A percentile compares a stretch with the other conserved stretches of the same genome.
These are phyloP conservation scores for Manis crassicaudata DNA, from an alignment of 2,797 vertebrate species.

Conservation along the genomic window DNA sequence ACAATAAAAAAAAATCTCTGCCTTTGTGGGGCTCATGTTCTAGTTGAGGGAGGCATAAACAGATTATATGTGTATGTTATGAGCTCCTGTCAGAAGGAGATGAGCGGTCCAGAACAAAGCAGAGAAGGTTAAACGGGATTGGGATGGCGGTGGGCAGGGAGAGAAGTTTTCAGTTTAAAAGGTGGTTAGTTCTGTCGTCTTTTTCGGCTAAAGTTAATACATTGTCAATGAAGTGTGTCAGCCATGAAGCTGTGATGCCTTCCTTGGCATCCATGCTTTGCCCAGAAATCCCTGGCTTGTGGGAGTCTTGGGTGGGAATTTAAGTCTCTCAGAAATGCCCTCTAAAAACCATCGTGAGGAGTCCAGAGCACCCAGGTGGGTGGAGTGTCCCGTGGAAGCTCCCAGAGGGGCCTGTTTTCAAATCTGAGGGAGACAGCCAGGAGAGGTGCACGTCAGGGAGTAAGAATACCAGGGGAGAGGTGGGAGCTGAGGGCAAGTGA, in stretches of 20 bases:
- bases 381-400: background rate
- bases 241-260: background rate
- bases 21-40: background rate
- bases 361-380: background rate
- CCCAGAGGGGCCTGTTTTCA: background rate
- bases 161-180: background rate
- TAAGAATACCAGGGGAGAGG: background rate
- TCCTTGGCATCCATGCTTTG: background rate
- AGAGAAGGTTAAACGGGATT: background rate
- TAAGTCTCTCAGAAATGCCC: background rate
- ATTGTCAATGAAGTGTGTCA: background rate
- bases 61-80: background rate
- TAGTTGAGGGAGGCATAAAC: background rate
- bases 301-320: background rate
- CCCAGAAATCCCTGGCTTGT: background rate
- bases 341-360: background rate
- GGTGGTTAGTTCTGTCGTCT: background rate
- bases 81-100: background rate
- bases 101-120: background rate
- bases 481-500: background rate
- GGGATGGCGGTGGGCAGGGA: background rate
- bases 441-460: background rate
- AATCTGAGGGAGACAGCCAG: background rate
- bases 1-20: background rate
- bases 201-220: background rate